A percentile compares a stretch with the other conserved stretches of the same genome.
These are phyloP conservation scores for Leucania comma DNA, from an alignment of 2,888 invertebrate species.

Conservation along the genomic window DNA sequence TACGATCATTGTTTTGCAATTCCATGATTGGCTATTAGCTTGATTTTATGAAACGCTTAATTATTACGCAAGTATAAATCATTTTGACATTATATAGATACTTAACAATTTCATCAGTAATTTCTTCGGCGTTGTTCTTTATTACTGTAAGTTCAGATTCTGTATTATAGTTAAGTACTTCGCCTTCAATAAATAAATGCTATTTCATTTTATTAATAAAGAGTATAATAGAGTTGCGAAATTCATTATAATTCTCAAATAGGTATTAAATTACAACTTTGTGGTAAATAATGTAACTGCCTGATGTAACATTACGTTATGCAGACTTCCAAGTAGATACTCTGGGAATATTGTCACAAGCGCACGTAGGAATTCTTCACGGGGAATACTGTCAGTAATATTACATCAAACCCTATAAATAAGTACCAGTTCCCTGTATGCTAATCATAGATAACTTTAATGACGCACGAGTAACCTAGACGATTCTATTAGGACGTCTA, in stretches of 20 bases:
- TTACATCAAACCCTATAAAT: slow-evolving; percentile 4
- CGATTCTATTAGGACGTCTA: background rate
- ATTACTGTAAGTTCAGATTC: no score
- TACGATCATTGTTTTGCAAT: no score
- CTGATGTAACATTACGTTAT: slow-evolving; percentile 3
- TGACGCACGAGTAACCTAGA: slow-evolving; percentile 6
- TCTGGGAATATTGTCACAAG: slow-evolving; percentile 16
- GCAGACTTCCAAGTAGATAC: background rate
- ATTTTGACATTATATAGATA: no score
- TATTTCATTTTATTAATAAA: no score
- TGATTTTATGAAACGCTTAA: no score
- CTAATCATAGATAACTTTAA: background rate
- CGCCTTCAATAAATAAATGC: no score
- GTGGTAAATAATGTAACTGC: background rate
- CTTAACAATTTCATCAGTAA: no score
- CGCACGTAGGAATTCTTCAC: background rate
- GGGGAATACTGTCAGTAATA: slow-evolving; percentile 7
- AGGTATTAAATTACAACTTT: background rate
- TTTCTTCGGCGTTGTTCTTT: no score
- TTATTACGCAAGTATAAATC: no score
- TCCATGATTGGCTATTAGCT: no score
- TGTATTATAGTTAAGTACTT: no score
- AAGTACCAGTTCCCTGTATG: background rate
- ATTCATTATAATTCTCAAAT: background rate
- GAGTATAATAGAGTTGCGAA: no score